Percentiles rank a stretch among this genome's conserved stretches.
Evolutionary conservation across 2,797 vertebrate species (phyloP).

Genomic region (Vultur gryphus): DNA sequence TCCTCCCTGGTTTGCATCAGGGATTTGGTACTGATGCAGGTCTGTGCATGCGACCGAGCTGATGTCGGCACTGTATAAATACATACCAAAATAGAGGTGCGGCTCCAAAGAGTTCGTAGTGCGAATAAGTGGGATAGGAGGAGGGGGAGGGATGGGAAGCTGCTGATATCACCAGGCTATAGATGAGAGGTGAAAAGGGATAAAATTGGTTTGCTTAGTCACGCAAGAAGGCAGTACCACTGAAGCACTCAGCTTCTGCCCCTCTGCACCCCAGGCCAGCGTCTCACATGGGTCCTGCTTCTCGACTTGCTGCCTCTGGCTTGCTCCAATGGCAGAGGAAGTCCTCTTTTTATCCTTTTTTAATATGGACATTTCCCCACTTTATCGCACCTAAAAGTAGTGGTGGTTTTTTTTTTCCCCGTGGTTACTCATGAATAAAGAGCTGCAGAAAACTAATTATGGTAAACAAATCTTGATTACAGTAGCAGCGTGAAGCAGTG

Average conservation of each 20-base stretch:
- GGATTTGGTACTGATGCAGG: neutral
- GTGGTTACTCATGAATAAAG: neutral
- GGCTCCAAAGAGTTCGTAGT: neutral
- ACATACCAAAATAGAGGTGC: neutral
- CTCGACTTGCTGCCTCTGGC: neutral
- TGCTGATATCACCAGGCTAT: neutral
- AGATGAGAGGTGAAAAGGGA: neutral
- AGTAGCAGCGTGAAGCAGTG: neutral
- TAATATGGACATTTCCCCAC: neutral
- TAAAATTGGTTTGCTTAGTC: neutral
- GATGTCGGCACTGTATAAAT: neutral
- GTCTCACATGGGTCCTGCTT: neutral
- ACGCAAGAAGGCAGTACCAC: neutral
- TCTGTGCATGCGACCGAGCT: rapidly evolving
- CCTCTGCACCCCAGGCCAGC: neutral
- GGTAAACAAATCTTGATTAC: neutral
- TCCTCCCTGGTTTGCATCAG: neutral
- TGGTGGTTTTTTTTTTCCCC: neutral
- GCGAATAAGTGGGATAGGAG: neutral
- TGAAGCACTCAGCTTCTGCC: neutral
- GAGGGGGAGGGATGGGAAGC: neutral
- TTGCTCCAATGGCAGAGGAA: rapidly evolving
- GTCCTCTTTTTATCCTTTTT: neutral
- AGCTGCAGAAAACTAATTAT: neutral
- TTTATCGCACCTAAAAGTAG: rapidly evolving